These are phyloP conservation scores for Corythaeola cristata DNA, from an alignment of 2,113 vertebrate species.

Conservation along the genomic window DNA sequence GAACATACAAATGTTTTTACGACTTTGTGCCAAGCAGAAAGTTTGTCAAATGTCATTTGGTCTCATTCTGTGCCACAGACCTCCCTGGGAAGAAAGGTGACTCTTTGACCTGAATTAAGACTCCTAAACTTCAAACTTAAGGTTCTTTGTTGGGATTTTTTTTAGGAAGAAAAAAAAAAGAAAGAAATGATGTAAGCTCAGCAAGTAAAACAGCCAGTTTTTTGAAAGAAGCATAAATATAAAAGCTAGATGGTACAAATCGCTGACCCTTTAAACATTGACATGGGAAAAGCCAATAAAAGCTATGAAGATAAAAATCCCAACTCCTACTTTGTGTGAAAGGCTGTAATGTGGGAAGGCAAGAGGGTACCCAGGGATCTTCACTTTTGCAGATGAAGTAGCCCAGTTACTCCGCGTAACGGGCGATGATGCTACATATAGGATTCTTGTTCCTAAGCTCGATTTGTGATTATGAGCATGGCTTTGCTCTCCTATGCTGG, in stretches of 20 bases:
- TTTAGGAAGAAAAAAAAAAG: neutral
- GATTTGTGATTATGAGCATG: neutral
- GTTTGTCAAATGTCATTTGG: neutral
- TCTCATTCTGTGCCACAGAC: neutral
- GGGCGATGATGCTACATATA: neutral
- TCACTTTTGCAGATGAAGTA: neutral
- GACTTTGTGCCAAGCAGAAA: neutral
- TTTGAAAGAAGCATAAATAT: neutral
- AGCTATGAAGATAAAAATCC: neutral
- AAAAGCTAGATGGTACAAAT: neutral
- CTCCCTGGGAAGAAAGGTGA: neutral
- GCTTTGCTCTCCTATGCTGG: neutral
- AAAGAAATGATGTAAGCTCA: neutral
- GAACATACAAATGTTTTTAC: neutral
- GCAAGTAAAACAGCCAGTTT: neutral
- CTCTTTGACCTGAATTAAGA: neutral
- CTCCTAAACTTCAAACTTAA: neutral
- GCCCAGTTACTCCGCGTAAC: neutral
- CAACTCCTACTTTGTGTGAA: neutral
- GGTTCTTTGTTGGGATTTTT: neutral
- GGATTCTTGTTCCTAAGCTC: neutral
- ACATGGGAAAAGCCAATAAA: neutral
- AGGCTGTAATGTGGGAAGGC: neutral
- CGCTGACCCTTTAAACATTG: neutral
- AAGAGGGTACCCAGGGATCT: neutral